phyloP scores from a whole-genome alignment of 2,113 vertebrate species.

The Amphiprion ocellaris region DNA sequence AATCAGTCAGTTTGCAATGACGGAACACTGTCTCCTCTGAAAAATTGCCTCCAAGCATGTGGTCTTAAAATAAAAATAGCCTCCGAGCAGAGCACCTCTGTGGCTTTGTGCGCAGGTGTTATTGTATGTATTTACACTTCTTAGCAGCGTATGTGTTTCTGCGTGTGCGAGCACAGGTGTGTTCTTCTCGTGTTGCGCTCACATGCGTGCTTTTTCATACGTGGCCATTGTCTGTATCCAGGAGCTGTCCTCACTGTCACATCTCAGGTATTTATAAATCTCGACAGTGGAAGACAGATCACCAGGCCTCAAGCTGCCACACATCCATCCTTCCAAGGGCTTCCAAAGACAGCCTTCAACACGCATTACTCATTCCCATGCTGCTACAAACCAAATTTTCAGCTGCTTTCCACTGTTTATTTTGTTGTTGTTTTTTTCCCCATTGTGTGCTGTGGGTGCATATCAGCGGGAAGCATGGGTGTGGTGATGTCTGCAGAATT shows the following conservation, averaged over 20 bases:
- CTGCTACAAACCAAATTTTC: constrained; percentile 51
- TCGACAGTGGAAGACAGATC: constrained; percentile 69
- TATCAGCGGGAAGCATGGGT: constrained; percentile 6
- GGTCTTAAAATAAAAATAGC: constrained; percentile 66
- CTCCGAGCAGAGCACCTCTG: constrained; percentile 9
- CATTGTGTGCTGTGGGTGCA: constrained; percentile 27
- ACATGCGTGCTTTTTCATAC: constrained; percentile 6
- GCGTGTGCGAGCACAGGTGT: neutral
- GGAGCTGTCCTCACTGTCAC: constrained; percentile 58
- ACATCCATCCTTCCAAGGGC: constrained; percentile 69
- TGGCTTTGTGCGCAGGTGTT: constrained; percentile 51
- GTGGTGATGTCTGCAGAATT: constrained; percentile 14
- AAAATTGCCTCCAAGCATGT: constrained; percentile 60
- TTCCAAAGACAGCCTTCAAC: constrained; percentile 71
- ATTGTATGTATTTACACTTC: constrained; percentile 10
- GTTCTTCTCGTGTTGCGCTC: neutral
- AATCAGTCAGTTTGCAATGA: constrained; percentile 76
- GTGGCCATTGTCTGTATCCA: constrained; percentile 33
- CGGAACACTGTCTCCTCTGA: constrained; percentile 60
- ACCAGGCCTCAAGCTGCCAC: constrained; percentile 64
- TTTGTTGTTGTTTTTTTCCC: neutral
- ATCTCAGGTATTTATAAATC: constrained; percentile 72
- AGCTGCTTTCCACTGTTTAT: constrained; percentile 23
- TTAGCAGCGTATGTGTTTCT: neutral
- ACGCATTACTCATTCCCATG: constrained; percentile 61